Percentiles rank a stretch among this genome's conserved stretches.
These are phyloP conservation scores for Crotalus viridis DNA, from an alignment of 2,113 vertebrate genomes.

Conservation along the genomic window DNA sequence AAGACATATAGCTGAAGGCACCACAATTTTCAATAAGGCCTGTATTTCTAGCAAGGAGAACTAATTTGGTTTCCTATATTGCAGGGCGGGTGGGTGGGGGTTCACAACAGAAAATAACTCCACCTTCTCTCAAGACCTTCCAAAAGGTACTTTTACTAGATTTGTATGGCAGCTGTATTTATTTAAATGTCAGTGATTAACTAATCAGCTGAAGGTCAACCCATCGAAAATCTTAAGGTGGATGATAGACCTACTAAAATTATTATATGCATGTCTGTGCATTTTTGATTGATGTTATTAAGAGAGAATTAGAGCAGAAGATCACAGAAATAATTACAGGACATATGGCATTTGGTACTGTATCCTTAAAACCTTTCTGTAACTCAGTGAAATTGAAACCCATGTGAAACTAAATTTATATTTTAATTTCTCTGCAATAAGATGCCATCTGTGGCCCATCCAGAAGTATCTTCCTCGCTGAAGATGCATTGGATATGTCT, in stretches of 20 bases:
- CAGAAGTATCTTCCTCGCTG: background rate
- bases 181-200: conserved; percentile 7
- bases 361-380: background rate
- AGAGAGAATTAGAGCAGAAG: background rate
- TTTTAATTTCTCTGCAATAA: background rate
- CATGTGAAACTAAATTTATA: background rate
- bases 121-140: background rate
- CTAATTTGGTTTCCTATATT: background rate
- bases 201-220: background rate
- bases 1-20: background rate
- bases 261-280: background rate
- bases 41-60: background rate
- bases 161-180: background rate
- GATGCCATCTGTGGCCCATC: background rate
- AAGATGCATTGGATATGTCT: background rate
- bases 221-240: background rate
- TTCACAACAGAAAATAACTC: background rate
- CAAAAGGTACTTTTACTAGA: background rate
- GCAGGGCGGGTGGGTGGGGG: background rate
- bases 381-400: background rate
- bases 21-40: background rate
- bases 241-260: background rate
- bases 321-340: background rate
- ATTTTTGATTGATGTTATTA: background rate
- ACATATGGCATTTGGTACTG: background rate